phyloP scores from a whole-genome alignment of 2,113 vertebrate species.

The Tetraodon nigroviridis region DNA sequence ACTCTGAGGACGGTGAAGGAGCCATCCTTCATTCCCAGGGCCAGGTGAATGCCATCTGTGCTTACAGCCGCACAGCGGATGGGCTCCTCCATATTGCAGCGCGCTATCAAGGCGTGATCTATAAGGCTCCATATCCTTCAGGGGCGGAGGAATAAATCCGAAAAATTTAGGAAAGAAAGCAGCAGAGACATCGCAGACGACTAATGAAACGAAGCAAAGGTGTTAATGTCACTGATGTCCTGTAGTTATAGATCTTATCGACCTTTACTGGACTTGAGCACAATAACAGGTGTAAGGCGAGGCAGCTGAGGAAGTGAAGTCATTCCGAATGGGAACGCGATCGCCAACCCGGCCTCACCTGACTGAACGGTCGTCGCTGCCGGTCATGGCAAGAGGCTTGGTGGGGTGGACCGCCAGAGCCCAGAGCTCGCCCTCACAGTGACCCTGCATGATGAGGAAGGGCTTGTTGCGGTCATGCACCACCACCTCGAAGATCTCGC shows the following conservation, averaged over 20 bases:
- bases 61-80: slow-evolving; percentile 95
- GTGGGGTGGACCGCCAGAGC: slow-evolving; percentile 95
- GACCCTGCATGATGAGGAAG: slow-evolving; percentile 98
- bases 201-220: neutral
- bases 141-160: slow-evolving; percentile 19
- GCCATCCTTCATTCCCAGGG: slow-evolving; percentile 97
- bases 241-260: too few relatives aligned
- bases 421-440: slow-evolving; percentile 98
- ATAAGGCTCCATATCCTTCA: slow-evolving; percentile 96
- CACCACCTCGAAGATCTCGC: slow-evolving; percentile 98
- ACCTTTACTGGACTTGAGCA: too few relatives aligned
- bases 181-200: neutral
- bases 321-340: too few relatives aligned
- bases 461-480: slow-evolving; percentile 97
- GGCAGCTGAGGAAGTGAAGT: too few relatives aligned
- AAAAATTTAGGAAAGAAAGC: neutral
- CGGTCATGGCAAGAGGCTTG: slow-evolving; percentile 95
- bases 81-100: slow-evolving; percentile 98
- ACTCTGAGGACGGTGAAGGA: slow-evolving; percentile 96
- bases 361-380: slow-evolving; percentile 96
- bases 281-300: too few relatives aligned
- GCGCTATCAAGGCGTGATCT: slow-evolving; percentile 94
- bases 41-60: slow-evolving; percentile 92
- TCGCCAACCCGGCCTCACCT: slow-evolving; percentile 69
- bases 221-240: neutral